Conservation (phyloP, 2,888 invertebrate species). For the Mythimna lalbum region DNA sequence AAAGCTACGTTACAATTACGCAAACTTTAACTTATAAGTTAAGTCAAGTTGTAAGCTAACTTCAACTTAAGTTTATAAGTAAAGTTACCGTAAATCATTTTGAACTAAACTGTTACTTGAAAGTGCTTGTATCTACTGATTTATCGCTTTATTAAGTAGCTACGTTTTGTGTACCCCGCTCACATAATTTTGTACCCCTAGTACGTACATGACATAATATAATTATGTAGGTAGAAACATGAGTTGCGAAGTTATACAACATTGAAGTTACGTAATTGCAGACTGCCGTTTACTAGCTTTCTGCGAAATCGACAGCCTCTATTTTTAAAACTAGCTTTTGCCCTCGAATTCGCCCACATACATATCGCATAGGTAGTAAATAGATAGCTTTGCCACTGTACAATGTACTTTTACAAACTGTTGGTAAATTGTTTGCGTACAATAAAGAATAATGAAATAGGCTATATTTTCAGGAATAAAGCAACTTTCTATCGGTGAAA, state of each 20-base stretch:
- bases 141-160: slow-evolving; percentile 46
- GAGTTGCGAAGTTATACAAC: not conserved
- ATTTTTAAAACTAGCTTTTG: not conserved
- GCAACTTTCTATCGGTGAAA: no score
- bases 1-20: slow-evolving; percentile 30
- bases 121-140: slow-evolving; percentile 42
- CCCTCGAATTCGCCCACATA: no score
- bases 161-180: slow-evolving; percentile 28
- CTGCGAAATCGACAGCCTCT: not conserved
- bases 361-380: no score
- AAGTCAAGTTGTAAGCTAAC: slow-evolving; percentile 45
- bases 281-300: not conserved
- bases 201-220: not conserved
- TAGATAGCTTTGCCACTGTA: no score
- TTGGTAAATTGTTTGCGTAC: no score
- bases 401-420: no score
- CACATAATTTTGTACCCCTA: not conserved
- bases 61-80: slow-evolving; percentile 48
- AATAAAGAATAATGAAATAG: no score
- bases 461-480: no score
- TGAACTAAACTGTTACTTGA: slow-evolving; percentile 51
- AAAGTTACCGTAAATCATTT: slow-evolving; percentile 56
- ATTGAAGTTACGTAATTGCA: not conserved
- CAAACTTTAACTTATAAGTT: slow-evolving; percentile 26
- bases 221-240: not conserved